Conservation (phyloP, 2,113 vertebrate genomes). For the Laterallus jamaicensis region DNA sequence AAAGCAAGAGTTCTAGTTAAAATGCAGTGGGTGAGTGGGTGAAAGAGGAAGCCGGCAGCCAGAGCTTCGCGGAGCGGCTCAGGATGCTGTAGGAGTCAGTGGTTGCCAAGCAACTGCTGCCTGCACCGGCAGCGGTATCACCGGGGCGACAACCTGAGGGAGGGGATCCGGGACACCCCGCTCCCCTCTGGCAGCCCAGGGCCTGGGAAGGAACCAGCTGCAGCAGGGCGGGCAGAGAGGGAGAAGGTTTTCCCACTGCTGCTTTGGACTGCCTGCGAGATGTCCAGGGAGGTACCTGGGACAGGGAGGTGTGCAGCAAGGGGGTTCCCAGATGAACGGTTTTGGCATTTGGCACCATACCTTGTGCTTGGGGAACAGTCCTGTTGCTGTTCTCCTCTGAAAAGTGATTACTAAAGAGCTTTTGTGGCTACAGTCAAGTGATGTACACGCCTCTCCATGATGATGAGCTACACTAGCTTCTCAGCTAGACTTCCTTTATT, state of each 20-base stretch:
- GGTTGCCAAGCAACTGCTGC: conserved; percentile 34
- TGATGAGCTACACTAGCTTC: background rate
- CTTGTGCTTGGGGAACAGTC: background rate
- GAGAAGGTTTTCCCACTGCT: accelerated
- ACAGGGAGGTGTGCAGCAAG: background rate
- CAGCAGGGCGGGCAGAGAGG: accelerated
- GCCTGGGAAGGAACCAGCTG: accelerated
- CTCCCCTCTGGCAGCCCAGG: accelerated
- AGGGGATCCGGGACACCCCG: accelerated
- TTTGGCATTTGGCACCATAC: background rate
- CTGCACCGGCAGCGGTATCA: background rate
- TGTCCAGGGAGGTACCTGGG: background rate
- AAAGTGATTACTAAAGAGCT: background rate
- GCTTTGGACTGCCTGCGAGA: background rate
- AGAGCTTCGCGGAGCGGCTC: background rate
- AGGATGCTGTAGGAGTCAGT: background rate
- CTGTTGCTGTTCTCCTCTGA: background rate
- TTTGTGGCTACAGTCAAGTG: background rate
- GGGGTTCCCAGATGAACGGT: accelerated
- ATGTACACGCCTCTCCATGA: background rate
- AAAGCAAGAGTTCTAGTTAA: background rate
- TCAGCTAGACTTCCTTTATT: background rate
- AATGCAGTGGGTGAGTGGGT: background rate
- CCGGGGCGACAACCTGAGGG: too few species aligned
- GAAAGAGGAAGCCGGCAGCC: background rate